A percentile compares a stretch with the other conserved stretches of the same genome.
Evolutionary conservation across 2,797 vertebrate genomes (phyloP).

Genomic region (Dipus sagitta): DNA sequence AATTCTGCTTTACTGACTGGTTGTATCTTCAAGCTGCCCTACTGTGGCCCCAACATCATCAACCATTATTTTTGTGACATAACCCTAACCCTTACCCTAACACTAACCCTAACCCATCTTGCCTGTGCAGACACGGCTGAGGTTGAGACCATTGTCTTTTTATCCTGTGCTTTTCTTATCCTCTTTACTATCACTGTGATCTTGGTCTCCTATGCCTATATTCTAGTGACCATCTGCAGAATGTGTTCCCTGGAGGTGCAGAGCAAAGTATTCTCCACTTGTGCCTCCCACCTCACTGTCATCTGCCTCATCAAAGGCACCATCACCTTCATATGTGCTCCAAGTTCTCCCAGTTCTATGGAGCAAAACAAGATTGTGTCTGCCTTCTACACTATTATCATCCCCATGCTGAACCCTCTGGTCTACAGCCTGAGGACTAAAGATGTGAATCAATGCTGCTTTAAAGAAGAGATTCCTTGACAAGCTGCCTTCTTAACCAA

Average conservation of each 20-base stretch:
- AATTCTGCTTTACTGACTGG: constrained; percentile 55
- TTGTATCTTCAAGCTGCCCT: constrained; percentile 52
- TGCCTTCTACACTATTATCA: constrained; percentile 72
- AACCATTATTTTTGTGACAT: constrained; percentile 69
- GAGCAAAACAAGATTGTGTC: constrained; percentile 74
- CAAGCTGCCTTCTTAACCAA: not conserved
- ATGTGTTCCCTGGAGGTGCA: constrained; percentile 60
- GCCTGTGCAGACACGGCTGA: constrained; percentile 6
- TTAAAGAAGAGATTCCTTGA: constrained; percentile 17
- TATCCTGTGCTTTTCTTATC: not conserved
- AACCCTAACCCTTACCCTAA: too few species aligned
- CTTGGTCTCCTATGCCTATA: constrained; percentile 53
- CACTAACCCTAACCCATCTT: too few species aligned
- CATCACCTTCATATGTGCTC: constrained; percentile 65
- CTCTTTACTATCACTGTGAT: not conserved
- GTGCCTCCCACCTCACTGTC: constrained; percentile 69
- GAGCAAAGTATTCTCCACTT: constrained; percentile 75
- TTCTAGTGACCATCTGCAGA: constrained; percentile 65
- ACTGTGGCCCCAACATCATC: not conserved
- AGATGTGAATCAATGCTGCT: constrained; percentile 69
- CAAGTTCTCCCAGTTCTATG: constrained; percentile 21
- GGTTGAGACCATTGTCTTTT: not conserved
- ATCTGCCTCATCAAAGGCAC: constrained; percentile 67
- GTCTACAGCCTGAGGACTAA: constrained; percentile 81
- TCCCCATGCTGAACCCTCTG: constrained; percentile 74